Evolutionary conservation across 2,797 vertebrate species (phyloP), one percentile per base, ranked within the genome.

Genomic region (Hemitrygon akajei): DNA sequence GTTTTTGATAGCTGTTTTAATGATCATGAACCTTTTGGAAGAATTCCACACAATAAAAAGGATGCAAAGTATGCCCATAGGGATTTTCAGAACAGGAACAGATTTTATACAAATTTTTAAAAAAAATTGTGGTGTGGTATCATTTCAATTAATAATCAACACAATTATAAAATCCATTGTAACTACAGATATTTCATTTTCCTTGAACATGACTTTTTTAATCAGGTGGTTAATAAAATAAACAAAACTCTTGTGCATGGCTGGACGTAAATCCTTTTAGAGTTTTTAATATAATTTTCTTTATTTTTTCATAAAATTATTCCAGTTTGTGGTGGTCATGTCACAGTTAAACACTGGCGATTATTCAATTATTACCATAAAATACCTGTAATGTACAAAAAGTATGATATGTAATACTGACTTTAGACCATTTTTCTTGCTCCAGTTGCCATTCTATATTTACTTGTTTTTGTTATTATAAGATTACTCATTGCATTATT

Each of bases 1-100:
- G 99, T 99, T 94, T 99, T 99, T 94, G 96, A 98, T 95, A 96
- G 97, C 56, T 99, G 99, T 95, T 99, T 98, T 96, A 98, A 98
- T 75, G 99, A 99, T 95, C 97, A 97, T 56, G 97, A 98, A 9
- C 99, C 99, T n/a, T 99, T 99, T 81, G 98, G 98, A 94, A 97
- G 99, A 93, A 98, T 99, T 94, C 99, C 99, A 0, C 98, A 99
- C 95, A 96, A 94, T 95, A 97, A 97, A 94, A 96, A 94, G 58
- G 98, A 98, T 12, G 99, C 98, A 79, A 96, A 94, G 82, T 98
- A 98, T 16, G 98, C 98, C 94, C 95, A 97, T 94, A 98, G 96
- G 95, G 97, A 98, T 95, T 98, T 98, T 94, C 95, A 97, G 94
- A 98, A 97, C 96, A 97, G 98, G 94, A 96, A 97, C 95, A 97